Conservation (phyloP, 2,888 invertebrate genomes). For the Neocrepidodera transversa region DNA sequence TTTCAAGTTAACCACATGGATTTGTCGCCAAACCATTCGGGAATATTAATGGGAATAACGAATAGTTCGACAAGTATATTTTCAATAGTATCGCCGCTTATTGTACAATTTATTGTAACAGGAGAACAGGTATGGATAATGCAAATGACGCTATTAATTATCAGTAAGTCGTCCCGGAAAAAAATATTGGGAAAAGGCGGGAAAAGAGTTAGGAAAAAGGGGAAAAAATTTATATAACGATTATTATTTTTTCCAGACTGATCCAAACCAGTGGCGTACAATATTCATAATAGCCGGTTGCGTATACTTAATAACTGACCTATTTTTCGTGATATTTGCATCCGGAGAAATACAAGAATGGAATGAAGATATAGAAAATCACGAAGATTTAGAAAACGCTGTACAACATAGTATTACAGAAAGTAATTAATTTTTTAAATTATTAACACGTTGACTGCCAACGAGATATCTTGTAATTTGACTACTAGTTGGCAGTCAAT, state of each 20-base stretch:
- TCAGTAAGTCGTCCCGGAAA: neutral
- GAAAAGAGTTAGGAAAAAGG: neutral
- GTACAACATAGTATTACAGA: neutral
- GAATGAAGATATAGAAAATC: constrained; percentile 51
- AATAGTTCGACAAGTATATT: constrained; percentile 79
- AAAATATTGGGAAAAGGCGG: no score
- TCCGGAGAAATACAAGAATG: constrained; percentile 73
- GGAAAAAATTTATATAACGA: neutral
- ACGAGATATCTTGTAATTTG: no score
- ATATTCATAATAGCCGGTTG: constrained; percentile 78
- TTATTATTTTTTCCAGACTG: constrained; percentile 62
- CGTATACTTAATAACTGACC: constrained; percentile 73
- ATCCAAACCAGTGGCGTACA: constrained; percentile 73
- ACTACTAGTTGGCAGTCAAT: no score
- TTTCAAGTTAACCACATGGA: constrained; percentile 83
- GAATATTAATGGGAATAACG: constrained; percentile 84
- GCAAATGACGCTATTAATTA: no score
- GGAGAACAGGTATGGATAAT: constrained; percentile 70
- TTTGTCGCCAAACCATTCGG: constrained; percentile 83
- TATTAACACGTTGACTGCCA: no score
- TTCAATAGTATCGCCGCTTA: constrained; percentile 79
- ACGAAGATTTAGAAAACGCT: neutral
- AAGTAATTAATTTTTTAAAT: no score
- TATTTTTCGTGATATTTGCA: constrained; percentile 74
- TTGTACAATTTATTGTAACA: constrained; percentile 73